Base-by-base conservation (phyloP, 2,113 vertebrate species). In the Hippolais icterina region DNA sequence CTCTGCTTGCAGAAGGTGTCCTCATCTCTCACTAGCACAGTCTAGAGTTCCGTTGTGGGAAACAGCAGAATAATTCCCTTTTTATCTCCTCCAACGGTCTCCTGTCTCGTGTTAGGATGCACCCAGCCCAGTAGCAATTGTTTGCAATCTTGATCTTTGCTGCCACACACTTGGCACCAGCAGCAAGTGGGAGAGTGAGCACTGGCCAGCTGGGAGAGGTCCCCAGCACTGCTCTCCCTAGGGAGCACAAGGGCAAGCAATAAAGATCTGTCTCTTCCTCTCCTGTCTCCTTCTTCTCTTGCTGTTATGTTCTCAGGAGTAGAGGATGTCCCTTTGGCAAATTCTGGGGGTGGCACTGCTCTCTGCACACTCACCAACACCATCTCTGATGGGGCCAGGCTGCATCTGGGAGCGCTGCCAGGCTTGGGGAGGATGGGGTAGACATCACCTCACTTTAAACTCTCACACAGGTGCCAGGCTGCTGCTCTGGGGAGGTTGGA, bases 391-490 rank as follows among this genome's bases (percentile, higher is more conserved):
- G 24, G 50, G 64, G n/a, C 53, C 44, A 41, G 61, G 22, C 27
- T 16, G 19, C 10, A 5, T 1, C 21, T 4, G 10, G 56, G 39
- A 83, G 71, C 0, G 0, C 27, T 74, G 72, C 81, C 46, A 29
- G 64, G 18, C 44, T 74, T 3, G 15, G 54, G 29, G 15, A 57
- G 70, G 22, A 81, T 14, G 10, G n/a, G 7, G 5, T 2, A 17
- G 23, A 31, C 13, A 33, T 33, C 1, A 2, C 10, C 31, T 14
- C 5, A 2, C n/a, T 63, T 54, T 21, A 39, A 53, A 66, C 4
- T 23, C 46, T 61, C 10, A 4, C 31, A 9, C 4, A 5, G 52
- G 47, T 53, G 39, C 66, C 4, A 29, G 68, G 49, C 16, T 56
- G 60, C 60, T 84, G 69, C 23, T 16, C 35, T 54, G 54, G 17